Conservation (phyloP, 2,113 vertebrate species). For the Lichenostomus cassidix region DNA sequence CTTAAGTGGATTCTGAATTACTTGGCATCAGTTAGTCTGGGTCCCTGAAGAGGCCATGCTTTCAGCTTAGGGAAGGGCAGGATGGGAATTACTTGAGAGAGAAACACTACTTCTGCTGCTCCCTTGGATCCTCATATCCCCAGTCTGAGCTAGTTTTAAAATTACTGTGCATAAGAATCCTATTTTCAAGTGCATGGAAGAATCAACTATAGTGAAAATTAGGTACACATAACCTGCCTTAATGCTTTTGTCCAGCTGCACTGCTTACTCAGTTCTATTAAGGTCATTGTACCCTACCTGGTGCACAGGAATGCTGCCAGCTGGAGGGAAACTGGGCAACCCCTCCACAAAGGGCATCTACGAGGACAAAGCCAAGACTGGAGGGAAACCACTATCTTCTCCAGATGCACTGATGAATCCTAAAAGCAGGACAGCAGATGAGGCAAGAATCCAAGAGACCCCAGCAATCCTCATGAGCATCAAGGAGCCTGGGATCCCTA, state of each 20-base stretch:
- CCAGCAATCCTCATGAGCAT: accelerated
- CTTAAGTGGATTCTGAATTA: neutral
- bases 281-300: too few species aligned
- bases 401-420: neutral
- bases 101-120: neutral
- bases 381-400: accelerated
- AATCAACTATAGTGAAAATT: neutral
- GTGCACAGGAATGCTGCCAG: neutral
- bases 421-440: neutral
- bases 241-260: too few species aligned
- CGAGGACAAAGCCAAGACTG: neutral
- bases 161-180: neutral
- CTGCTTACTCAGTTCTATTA: neutral
- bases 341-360: neutral
- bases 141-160: neutral
- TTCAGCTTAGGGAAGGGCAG: neutral
- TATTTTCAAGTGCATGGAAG: neutral
- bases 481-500: neutral
- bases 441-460: neutral
- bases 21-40: neutral
- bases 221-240: neutral
- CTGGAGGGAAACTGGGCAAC: neutral
- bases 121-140: neutral
- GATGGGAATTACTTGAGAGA: neutral
- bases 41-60: neutral